phyloP scores from a whole-genome alignment of 2,113 vertebrate species.

The Brachypodius melanocephalos region DNA sequence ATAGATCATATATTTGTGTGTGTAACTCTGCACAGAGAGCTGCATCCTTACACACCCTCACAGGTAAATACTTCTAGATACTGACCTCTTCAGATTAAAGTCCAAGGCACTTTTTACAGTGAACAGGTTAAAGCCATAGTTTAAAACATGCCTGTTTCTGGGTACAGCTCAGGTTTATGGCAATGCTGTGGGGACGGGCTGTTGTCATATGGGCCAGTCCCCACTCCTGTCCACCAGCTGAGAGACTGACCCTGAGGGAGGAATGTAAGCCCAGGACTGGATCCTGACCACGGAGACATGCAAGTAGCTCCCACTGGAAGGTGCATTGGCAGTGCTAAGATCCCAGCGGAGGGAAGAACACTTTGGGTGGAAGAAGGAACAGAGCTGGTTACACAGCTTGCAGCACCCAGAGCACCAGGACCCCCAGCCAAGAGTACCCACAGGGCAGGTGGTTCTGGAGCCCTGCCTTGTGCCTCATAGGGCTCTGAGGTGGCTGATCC shows the following conservation, averaged over 20 bases:
- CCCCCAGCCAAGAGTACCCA: neutral
- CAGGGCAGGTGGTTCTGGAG: neutral
- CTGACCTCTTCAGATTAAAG: slow-evolving; percentile 80
- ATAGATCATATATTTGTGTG: slow-evolving; percentile 68
- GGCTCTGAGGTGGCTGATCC: neutral
- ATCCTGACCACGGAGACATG: neutral
- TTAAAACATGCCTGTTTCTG: slow-evolving; percentile 75
- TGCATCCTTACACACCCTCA: slow-evolving; percentile 70
- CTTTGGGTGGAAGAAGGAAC: neutral
- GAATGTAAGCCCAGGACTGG: neutral
- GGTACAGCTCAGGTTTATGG: slow-evolving; percentile 58
- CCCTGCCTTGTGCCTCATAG: neutral
- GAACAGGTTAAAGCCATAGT: slow-evolving; percentile 83
- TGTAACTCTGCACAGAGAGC: slow-evolving; percentile 62
- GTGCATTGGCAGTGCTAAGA: neutral
- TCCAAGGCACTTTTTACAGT: slow-evolving; percentile 85
- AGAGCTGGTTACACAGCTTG: neutral
- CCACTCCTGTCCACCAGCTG: neutral
- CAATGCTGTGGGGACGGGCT: neutral
- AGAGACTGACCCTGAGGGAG: neutral
- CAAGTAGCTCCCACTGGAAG: neutral
- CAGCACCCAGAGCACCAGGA: neutral
- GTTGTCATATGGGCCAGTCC: neutral
- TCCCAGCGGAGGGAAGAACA: neutral
- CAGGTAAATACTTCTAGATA: slow-evolving; percentile 68